Base-by-base conservation (phyloP, 1,140 invertebrate species). In the Drosophila lini region DNA sequence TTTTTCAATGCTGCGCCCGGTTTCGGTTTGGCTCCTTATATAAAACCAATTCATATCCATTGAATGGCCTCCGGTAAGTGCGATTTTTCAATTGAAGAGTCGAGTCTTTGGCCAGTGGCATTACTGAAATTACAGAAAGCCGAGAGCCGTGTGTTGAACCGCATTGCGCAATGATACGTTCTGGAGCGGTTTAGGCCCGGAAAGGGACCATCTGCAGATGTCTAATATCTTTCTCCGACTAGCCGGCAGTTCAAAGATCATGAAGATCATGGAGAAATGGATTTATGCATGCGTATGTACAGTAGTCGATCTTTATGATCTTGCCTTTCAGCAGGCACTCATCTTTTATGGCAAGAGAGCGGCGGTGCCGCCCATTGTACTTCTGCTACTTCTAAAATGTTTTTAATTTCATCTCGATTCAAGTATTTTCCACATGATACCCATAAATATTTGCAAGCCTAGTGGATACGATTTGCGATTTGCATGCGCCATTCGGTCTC, bases 1-100 rank as follows among this genome's bases (percentile, higher is more conserved):
- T 71, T 73, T 45, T 31, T 52, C 28, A 28, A n/a, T 36, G 22
- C 38, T 41, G 38, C 6, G 13, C 13, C 42, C 10, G 22, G 53
- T 60, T 52, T 70, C 69, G 36, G 50, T 40, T 69, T 58, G 25
- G 22, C 22, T 63, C 48, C 55, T 73, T 73, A 73, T 73, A 71
- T 73, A 73, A 73, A 73, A 71, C 53, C 74, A 64, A 77, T 77
- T 77, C 74, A 68, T 77, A 82, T 88, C 85, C 82, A 86, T 86
- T 86, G 83, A 86, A 81, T 71, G 63, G 57, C 64, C 52, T 50
- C 45, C 16, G 28, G 75, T 64, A 75, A 61, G 63, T 59, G 52
- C 38, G 59, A 67, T 52, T 71, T 58, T 82, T 88, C 82, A 88
- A 86, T 86, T 86, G 69, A 86, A 86, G 25, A 28, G 25, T 28